Conservation (phyloP, 2,113 vertebrate species). For the Solea senegalensis region DNA sequence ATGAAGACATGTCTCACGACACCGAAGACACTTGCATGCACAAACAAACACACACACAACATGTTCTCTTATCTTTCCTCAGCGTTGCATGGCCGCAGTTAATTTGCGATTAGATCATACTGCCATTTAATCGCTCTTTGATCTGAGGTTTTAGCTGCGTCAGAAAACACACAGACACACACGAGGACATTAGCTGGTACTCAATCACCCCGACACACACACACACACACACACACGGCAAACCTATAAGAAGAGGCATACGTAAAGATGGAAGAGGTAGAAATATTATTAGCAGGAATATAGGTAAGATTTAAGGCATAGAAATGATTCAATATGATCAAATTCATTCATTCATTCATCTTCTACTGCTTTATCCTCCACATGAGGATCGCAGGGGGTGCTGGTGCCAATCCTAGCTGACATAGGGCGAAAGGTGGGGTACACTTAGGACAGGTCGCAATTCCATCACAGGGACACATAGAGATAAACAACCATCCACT, state of each 20-base stretch:
- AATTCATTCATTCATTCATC: no score
- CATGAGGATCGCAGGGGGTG: no score
- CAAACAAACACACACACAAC: constrained; percentile 3
- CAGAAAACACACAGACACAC: constrained; percentile 22
- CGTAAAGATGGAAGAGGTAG: background rate
- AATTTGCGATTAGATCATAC: constrained; percentile 42
- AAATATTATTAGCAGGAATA: background rate
- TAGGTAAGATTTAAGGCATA: background rate
- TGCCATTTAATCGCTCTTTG: constrained; percentile 47
- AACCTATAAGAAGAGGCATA: background rate
- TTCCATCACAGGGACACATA: no score
- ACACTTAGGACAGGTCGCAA: no score
- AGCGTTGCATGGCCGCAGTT: constrained; percentile 42
- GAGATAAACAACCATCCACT: no score
- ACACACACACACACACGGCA: background rate
- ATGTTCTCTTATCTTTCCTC: constrained; percentile 8
- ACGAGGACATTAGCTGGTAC: constrained; percentile 5
- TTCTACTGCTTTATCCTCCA: no score
- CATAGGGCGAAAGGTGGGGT: no score
- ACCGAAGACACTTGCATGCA: background rate
- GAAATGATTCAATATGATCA: background rate
- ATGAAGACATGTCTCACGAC: background rate
- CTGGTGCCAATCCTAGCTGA: no score
- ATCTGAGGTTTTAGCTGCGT: constrained; percentile 50
- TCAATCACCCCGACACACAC: constrained; percentile 12